Evolutionary conservation across 1,140 invertebrate genomes (phyloP), one percentile per base, ranked within the genome.

Genomic region (Drosophila parvula): DNA sequence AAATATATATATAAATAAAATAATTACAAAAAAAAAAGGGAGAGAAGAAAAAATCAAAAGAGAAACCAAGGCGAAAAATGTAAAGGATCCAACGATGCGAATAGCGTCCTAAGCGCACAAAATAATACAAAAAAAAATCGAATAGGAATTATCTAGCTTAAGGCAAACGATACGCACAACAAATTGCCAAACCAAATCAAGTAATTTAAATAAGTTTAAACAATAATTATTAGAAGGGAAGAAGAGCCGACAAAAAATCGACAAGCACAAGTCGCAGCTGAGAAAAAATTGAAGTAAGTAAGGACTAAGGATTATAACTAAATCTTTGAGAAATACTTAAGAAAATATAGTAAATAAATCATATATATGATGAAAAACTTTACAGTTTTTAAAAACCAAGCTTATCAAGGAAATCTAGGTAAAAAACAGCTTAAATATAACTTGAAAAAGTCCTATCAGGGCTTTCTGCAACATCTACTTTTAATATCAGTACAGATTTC

Each of bases 121-220:
- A 18, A 18, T 56, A 47, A 45, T 18, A 38, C 27, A 51, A 47
- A 5, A 47, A 48, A 34, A 50, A 32, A 63, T 36, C 32, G 36
- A 63, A n/a, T 40, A 60, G 40, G 55, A 63, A 74, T 28, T 58
- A 32, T 62, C 40, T 38, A 36, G 28, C 22, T 56, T 58, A 58
- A 50, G 69, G 57, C 51, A 74, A 85, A 62, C 58, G 61, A 84
- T 78, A 81, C 81, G 81, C 81, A 85, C 81, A 85, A 78, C 22
- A 16, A 57, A 78, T 41, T 53, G 63, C 74, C 61, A 77, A 61
- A 62, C 48, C 30, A 74, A 56, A 48, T 64, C 18, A 50, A 61
- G 47, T 58, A 77, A 55, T 28, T 40, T 16, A n/a, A 41, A 14
- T 40, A 64, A 63, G 61, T 36, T 55, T 27, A 48, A 64, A 60